These are phyloP conservation scores for Ochropacha duplaris DNA, from an alignment of 2,888 invertebrate species.

Conservation along the genomic window DNA sequence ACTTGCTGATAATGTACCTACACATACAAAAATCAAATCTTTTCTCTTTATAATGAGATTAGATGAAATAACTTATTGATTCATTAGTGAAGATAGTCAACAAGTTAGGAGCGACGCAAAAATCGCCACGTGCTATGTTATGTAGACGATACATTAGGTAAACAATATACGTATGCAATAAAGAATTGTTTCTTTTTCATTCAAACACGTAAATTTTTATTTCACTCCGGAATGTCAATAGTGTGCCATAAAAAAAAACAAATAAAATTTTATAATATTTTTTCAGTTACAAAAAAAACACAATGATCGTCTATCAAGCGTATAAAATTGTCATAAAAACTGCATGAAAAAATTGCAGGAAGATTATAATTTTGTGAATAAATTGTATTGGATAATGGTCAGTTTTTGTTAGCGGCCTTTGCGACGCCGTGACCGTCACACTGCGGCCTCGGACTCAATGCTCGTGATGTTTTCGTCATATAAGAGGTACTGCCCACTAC, in stretches of 20 bases:
- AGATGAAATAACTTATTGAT: too few species aligned
- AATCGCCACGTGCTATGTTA: too few species aligned
- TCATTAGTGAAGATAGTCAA: too few species aligned
- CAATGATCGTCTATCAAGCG: background rate
- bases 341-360: background rate
- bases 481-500: background rate
- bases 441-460: background rate
- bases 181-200: background rate
- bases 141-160: too few species aligned
- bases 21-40: too few species aligned
- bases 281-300: background rate
- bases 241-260: too few species aligned
- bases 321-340: background rate
- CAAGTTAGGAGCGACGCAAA: too few species aligned
- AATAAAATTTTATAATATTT: background rate
- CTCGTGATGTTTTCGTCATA: conserved; percentile 1
- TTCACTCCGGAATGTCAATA: too few species aligned
- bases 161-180: too few species aligned
- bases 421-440: background rate
- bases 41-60: too few species aligned
- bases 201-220: too few species aligned
- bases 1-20: too few species aligned
- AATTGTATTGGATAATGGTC: conserved; percentile 4
- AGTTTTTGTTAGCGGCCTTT: conserved; percentile 1
- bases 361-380: conserved; percentile 9